Conservation (phyloP, 1,140 invertebrate genomes). For the Tetramorium simillimum region DNA sequence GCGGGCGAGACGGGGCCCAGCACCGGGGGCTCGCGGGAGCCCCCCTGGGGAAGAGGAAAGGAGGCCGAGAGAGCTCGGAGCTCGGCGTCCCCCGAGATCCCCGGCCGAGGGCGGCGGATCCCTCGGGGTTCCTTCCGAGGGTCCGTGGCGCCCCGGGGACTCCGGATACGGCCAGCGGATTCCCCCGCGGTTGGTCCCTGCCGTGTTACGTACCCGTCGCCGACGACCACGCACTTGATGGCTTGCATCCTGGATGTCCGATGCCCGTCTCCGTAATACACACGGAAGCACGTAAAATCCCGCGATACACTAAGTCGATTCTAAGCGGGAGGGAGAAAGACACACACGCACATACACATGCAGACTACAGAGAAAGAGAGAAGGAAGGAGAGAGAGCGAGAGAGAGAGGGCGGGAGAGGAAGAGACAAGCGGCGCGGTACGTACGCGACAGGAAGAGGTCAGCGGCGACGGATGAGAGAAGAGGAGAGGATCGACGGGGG, state of each 20-base stretch:
- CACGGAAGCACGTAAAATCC: constrained; percentile 69
- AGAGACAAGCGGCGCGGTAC: constrained; percentile 30
- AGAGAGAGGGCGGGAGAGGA: constrained; percentile 16
- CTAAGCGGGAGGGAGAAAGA: constrained; percentile 26
- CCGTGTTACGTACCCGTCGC: constrained; percentile 92
- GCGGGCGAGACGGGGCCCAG: background rate
- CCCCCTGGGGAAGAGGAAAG: background rate
- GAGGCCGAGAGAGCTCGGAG: background rate
- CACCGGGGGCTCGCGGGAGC: background rate
- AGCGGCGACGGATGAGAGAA: background rate
- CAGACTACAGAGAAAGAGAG: background rate
- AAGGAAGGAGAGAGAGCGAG: background rate
- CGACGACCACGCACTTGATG: constrained; percentile 98
- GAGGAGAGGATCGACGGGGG: background rate
- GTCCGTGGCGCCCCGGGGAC: no score
- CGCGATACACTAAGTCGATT: constrained; percentile 66
- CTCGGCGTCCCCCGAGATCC: background rate
- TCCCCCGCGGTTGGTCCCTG: background rate
- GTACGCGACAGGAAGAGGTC: constrained; percentile 46
- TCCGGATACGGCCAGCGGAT: no score
- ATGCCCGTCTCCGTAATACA: constrained; percentile 62
- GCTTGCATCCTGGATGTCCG: constrained; percentile 90
- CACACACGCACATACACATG: no score
- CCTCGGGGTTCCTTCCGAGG: background rate
- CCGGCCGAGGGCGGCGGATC: background rate